Conservation (phyloP, 92 coral and sea anemone species). For the Porites evermanni region DNA sequence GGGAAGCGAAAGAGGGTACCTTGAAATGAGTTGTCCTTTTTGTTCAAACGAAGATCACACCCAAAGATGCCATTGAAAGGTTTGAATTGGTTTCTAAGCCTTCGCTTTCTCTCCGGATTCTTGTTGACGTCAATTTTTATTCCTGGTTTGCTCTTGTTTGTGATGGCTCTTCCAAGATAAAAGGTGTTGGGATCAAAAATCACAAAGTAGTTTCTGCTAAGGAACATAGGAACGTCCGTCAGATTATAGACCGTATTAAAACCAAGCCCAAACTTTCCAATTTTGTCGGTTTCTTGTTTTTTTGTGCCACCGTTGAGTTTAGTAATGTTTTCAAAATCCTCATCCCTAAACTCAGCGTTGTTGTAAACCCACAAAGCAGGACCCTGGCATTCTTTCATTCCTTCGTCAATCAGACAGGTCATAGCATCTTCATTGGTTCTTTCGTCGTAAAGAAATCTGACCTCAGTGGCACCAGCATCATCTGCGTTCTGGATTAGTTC, state of each 20-base stretch:
- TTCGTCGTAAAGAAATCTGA: conserved; percentile 79
- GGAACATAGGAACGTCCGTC: conserved; percentile 94
- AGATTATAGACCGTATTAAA: conserved; percentile 93
- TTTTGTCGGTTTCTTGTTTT: conserved; percentile 77
- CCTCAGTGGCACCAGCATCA: conserved; percentile 90
- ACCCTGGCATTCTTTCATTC: conserved; percentile 89
- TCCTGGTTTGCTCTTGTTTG: conserved; percentile 78
- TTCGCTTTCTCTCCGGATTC: conserved; percentile 43
- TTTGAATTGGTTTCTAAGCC: conserved; percentile 78
- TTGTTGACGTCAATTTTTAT: conserved; percentile 1
- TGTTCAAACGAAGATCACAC: conserved; percentile 70
- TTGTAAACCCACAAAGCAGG: conserved; percentile 96
- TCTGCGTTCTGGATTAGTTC: conserved; percentile 93
- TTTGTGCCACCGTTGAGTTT: conserved; percentile 93
- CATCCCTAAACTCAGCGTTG: conserved; percentile 80
- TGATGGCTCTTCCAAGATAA: conserved; percentile 79
- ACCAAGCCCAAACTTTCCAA: conserved; percentile 96
- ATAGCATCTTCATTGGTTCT: conserved; percentile 75
- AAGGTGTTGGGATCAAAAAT: conserved; percentile 88
- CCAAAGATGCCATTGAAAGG: conserved; percentile 90
- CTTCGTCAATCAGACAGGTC: conserved; percentile 77
- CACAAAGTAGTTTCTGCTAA: conserved; percentile 76
- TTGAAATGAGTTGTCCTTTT: conserved; percentile 51
- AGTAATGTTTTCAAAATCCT: conserved; percentile 90
- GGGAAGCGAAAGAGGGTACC: conserved; percentile 95